phyloP scores from a whole-genome alignment of 2,113 vertebrate species.

The Charadrius vociferus region DNA sequence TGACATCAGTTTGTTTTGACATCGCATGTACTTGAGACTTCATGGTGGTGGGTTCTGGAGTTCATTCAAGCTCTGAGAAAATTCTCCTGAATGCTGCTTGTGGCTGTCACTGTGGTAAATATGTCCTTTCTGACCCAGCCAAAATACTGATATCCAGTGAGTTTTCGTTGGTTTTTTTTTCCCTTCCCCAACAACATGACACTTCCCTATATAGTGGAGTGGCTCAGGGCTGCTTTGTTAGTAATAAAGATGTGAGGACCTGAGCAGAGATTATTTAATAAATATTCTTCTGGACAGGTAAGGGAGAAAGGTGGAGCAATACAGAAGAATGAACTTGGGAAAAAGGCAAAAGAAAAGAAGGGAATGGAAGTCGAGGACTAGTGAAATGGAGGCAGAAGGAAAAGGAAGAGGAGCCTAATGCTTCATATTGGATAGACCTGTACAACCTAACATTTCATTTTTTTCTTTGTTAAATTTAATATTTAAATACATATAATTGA shows the following conservation, averaged over 20 bases:
- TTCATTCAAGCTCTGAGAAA: neutral
- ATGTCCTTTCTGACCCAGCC: neutral
- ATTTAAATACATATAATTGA: neutral
- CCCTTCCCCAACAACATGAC: neutral
- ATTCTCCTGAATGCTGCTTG: neutral
- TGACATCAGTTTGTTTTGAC: neutral
- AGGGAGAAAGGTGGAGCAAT: neutral
- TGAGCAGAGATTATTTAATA: neutral
- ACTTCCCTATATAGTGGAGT: neutral
- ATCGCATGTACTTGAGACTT: neutral
- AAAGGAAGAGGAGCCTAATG: neutral
- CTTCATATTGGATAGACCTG: neutral
- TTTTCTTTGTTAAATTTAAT: neutral
- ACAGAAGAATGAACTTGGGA: neutral
- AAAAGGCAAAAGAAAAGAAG: neutral
- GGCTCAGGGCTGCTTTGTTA: neutral
- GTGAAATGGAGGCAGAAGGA: neutral
- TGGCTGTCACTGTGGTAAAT: neutral
- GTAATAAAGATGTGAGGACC: neutral
- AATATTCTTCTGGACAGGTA: neutral
- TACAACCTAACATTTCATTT: neutral
- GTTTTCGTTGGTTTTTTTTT: neutral
- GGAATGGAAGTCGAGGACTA: neutral
- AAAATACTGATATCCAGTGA: neutral
- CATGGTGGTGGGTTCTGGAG: neutral